phyloP scores from a whole-genome alignment of 2,797 vertebrate species.

The Lacerta viridis region DNA sequence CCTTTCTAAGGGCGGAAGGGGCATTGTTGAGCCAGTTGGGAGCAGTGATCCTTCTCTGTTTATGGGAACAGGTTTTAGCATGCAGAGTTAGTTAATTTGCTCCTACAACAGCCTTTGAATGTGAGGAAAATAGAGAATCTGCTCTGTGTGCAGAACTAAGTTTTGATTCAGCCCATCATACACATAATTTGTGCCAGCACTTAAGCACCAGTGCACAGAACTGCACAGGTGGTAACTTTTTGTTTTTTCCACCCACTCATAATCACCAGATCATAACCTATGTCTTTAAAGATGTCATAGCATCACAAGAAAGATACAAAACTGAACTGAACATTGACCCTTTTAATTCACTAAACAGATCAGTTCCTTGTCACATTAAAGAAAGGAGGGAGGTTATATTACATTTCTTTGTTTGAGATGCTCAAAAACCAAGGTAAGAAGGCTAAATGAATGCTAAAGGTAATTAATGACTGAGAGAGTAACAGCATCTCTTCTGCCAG shows the following conservation, averaged over 20 bases:
- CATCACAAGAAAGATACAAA: conserved; percentile 30
- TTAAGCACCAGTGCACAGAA: neutral
- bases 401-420: conserved; percentile 44
- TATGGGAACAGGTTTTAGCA: neutral
- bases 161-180: neutral
- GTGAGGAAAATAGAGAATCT: neutral
- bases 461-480: conserved; percentile 30
- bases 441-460: conserved; percentile 39
- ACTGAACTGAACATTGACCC: conserved; percentile 22
- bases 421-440: conserved; percentile 32
- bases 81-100: neutral
- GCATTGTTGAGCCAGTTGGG: too few relatives aligned
- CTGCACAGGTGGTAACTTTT: neutral
- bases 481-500: conserved; percentile 43
- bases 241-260: neutral
- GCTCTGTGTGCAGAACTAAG: neutral
- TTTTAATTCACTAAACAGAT: conserved; percentile 46
- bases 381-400: conserved; percentile 6
- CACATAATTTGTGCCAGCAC: neutral
- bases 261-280: neutral
- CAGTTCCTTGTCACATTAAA: conserved; percentile 46
- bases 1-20: too few relatives aligned
- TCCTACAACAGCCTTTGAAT: neutral
- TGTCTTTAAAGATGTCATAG: conserved; percentile 50
- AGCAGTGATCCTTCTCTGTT: neutral